A percentile compares a stretch with the other conserved stretches of the same genome.
These are phyloP conservation scores for Tadarida brasiliensis DNA, from an alignment of 2,797 vertebrate genomes.

Conservation along the genomic window DNA sequence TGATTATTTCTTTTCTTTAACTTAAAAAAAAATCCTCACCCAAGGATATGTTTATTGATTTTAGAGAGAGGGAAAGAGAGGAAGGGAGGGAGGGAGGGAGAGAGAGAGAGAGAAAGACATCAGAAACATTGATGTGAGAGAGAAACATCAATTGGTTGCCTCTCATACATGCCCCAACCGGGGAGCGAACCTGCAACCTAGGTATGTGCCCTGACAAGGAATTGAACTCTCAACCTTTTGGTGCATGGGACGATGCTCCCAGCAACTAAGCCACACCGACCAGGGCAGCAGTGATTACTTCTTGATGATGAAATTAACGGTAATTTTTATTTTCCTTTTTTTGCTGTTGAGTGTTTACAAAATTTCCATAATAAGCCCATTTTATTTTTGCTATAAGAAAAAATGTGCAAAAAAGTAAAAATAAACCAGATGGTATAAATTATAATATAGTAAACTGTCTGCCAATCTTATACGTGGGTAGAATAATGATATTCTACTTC, in stretches of 20 bases:
- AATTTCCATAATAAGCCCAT: slow-evolving; percentile 47
- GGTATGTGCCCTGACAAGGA: background rate
- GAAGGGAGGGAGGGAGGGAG: background rate
- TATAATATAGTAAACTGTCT: slow-evolving; percentile 68
- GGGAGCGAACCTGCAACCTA: background rate
- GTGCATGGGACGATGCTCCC: background rate
- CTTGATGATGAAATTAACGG: slow-evolving; percentile 45
- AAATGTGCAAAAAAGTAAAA: slow-evolving; percentile 59
- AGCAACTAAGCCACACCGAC: background rate
- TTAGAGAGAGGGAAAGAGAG: background rate
- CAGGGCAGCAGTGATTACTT: slow-evolving; percentile 15
- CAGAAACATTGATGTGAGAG: background rate
- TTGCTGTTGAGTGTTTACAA: slow-evolving; percentile 57
- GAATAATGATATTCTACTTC: slow-evolving; percentile 66
- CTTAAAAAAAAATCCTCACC: background rate
- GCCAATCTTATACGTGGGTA: slow-evolving; percentile 54
- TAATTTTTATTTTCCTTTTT: slow-evolving; percentile 51
- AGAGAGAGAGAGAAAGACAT: background rate
- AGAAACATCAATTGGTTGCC: background rate
- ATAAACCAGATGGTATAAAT: slow-evolving; percentile 78
- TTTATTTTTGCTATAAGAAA: slow-evolving; percentile 66
- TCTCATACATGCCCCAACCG: background rate
- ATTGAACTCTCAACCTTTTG: background rate
- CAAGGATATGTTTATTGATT: background rate
- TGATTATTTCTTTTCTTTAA: background rate